Evolutionary conservation across 2,113 vertebrate species (phyloP).

Genomic region (Ctenomys sociabilis): DNA sequence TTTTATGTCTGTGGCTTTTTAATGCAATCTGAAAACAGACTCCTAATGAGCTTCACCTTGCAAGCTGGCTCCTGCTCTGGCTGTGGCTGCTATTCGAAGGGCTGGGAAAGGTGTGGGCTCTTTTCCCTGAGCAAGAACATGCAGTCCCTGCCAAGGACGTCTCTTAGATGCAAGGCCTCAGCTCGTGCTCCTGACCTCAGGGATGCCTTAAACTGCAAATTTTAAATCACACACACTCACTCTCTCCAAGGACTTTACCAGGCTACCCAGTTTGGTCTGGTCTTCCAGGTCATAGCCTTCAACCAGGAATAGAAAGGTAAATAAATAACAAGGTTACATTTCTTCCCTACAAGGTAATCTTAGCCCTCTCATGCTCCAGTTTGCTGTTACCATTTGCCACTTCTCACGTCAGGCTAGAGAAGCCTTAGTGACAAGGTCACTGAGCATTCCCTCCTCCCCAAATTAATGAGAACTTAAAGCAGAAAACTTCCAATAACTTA

Average conservation of each 20-base stretch:
- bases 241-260: neutral
- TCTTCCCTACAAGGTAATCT: neutral
- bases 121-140: neutral
- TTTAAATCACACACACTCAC: neutral
- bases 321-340: neutral
- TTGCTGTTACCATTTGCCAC: neutral
- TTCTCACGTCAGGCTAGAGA: neutral
- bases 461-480: neutral
- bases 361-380: neutral
- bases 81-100: neutral
- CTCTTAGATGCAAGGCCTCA: no score
- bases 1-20: neutral
- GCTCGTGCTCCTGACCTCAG: neutral
- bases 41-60: neutral
- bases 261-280: neutral
- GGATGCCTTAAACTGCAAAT: neutral
- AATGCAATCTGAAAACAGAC: neutral
- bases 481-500: neutral
- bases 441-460: neutral
- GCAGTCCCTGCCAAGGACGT: fast-evolving
- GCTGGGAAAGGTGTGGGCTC: neutral
- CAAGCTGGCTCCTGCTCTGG: neutral
- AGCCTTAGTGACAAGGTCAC: no score
- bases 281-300: neutral
- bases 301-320: neutral